Base-by-base conservation (phyloP, 2,797 vertebrate species). In the Falco novaeseelandiae region DNA sequence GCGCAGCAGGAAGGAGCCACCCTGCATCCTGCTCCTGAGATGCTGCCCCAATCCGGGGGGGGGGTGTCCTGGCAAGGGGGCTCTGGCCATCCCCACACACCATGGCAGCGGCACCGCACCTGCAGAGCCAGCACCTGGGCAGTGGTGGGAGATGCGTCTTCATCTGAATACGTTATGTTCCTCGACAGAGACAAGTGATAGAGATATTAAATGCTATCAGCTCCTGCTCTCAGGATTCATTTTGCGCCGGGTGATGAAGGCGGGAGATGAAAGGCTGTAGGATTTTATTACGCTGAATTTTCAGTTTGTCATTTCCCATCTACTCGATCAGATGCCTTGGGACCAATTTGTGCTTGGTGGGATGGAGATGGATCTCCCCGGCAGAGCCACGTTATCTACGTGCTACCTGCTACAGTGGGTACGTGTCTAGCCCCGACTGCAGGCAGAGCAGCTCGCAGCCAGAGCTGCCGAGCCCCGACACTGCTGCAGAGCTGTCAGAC, bases 251-350 rank as follows among this genome's bases (percentile, higher is more conserved):
- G 73, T 86, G 92, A 95, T 22, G 48, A 57, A 30, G 91, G 84
- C 77, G 5, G 89, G 65, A 95, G 83, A 91, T 81, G 93, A 96
- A 96, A 96, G 82, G 88, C 91, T 87, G 42, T 13, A 91, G 92
- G 87, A 74, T 90, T 92, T 96, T 83, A 78, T 55, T 69, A 46
- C 52, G 5, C 76, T 82, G 85, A 57, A n/a, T 79, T 96, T 62
- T 79, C 81, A 42, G 72, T 95, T 78, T 96, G 94, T 91, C 95
- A 67, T 79, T 72, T 95, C 90, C 95, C 86, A 90, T 90, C 90
- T 44, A 82, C 67, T 70, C n/a, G 5, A 21, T 16, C 67, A 79
- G 59, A 52, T 82, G 90, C 62, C 65, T 49, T 48, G 90, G 84
- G 49, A 94, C 49, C 93, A 83, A 93, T 94, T 55, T 91, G 52